Evolutionary conservation across 2,888 invertebrate species (phyloP), one percentile per base, ranked within the genome.

Genomic region (Philonicus albiceps): DNA sequence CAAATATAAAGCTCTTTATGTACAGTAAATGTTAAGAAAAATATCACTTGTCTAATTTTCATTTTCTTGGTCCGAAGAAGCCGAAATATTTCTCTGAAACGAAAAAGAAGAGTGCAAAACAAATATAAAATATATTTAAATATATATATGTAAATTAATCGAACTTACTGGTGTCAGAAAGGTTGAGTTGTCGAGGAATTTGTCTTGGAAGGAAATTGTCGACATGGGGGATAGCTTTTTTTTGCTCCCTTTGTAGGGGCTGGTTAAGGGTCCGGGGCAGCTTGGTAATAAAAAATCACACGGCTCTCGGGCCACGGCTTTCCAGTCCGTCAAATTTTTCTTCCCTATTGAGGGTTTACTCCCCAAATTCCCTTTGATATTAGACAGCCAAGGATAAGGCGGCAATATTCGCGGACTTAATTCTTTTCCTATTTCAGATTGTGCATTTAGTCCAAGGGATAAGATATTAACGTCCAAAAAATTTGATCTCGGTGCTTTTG

Each of bases 191-290:
- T 87, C 87, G 11, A 43, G 64, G 13, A 43, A 22, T 73, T 75
- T 87, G 81, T 86, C 87, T 64, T 88, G 86, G 76, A 87, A 86
- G 78, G 86, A 87, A 34, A 87, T 74, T 73, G 87, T 88, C 55
- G 88, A 86, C 87, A 89, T 87, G 22, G 88, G 88, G n/a, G 88
- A 88, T 11, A 88, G 76, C 78, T 88, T 88, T 86, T 89, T 89
- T 55, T 87, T 89, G 64, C 80, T 86, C 43, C 88, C 87, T 78
- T 87, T 88, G 85, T 87, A 88, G 53, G 88, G 88, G 80, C 87
- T 87, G 86, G 87, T 87, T 64, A 86, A 85, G 34, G 87, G 34
- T 76, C 89, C 89, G 30, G 89, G 88, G 85, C 88, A 89, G 86
- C 88, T 88, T 86, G 89, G 88, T 74, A 88, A 87, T 73, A 88